Evolutionary conservation across 2,888 invertebrate species (phyloP), one percentile per base, ranked within the genome.

Genomic region (Mimas tiliae): DNA sequence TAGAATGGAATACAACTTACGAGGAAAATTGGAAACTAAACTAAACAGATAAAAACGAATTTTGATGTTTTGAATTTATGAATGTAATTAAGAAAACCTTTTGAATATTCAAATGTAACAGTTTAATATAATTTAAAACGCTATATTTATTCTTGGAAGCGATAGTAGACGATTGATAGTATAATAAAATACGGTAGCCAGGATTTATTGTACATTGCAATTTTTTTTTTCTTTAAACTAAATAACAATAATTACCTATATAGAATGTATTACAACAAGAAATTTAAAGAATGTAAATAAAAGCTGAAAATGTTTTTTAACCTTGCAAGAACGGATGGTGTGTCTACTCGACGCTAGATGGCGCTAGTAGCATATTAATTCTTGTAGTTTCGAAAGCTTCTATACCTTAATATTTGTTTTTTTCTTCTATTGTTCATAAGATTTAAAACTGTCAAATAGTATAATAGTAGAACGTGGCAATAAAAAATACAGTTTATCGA

Each of bases 261-360:
- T 38, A 33, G 1, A n/a, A 34, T 16, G 33, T 16, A 14, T 42
- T 42, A 8, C 4, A 55, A 38, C n/a, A 38, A 6, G 6, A n/a
- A 6, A 6, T 16, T 11, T 2, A 11, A 12, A 9, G 16, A 55
- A 52, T 52, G 7, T 9, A 12, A 45, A 14, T 45, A 8, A 3
- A 19, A 50, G 1, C 4, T 50, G 19, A 19, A 0, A 2, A n/a
- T 0, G 1, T 19, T 19, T 19, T 50, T 19, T 50, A 16, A 16
- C 6, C 38, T 4, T 34, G 14, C n/a, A 14, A 9, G 21, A 63
- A 66, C 52, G 47, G 45, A 45, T 58, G 27, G 72, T 84, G 47
- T 65, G 19, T 58, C 91, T 89, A 89, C 84, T 86, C 86, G 76
- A 58, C 79, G 74, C 74, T 80, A 88, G 91, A 88, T 91, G 91